Base-by-base conservation (phyloP, 2,888 invertebrate genomes). In the Halictus quadricinctus region DNA sequence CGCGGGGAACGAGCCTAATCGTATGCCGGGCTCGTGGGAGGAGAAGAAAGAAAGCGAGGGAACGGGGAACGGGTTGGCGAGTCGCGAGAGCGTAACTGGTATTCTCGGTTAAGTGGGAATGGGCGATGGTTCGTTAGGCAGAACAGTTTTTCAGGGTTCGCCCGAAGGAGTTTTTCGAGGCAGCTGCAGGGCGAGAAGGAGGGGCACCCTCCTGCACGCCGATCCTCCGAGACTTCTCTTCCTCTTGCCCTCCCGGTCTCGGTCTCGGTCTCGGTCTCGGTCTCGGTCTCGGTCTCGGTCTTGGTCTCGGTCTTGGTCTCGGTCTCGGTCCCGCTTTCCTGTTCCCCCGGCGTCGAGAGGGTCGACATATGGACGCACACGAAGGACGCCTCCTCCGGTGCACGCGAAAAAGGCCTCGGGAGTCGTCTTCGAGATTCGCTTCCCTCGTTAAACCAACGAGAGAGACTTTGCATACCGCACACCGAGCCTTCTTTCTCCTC, bases 361-460 rank as follows among this genome's bases (percentile, higher is more conserved):
- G 72, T 66, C 85, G 91, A 85, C 89, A 90, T 87, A 88, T 85
- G 88, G 88, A 88, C 86, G 85, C 83, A 76, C 77, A 89, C 88
- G 89, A 89, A 86, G 88, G 85, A 88, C 80, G 83, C 78, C 80
- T 81, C 74, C 86, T 87, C 58, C 78, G 83, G 54, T 21, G 80
- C 84, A 86, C 87, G 88, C 79, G 90, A 89, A 91, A 91, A 91
- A 92, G 85, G 83, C 76, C 81, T 87, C 88, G 89, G 88, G 89
- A 93, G 91, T 93, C 93, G 91, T 92, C 92, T 92, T 91, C 88
- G 85, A 95, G 95, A 95, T 95, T 95, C 93, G 94, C 91, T 93
- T 92, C 92, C 93, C 94, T 94, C 94, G 92, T 94, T 94, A 94
- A 93, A 93, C 91, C 92, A 93, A 93, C 93, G 91, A 93, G 94